phyloP scores from a whole-genome alignment of 2,888 invertebrate species.

The Meliscaeva auricollis region DNA sequence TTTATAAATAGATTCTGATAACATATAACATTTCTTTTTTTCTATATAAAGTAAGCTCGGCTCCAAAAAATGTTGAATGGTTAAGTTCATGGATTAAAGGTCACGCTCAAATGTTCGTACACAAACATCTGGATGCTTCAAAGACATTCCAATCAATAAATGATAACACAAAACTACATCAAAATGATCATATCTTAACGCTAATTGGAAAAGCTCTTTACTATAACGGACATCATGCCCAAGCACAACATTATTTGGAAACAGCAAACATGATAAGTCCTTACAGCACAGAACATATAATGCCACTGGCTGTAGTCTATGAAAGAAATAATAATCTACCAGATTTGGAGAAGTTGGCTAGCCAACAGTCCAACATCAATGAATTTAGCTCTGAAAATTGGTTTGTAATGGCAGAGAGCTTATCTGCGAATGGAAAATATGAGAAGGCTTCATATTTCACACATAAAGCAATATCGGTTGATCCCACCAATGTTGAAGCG shows the following conservation, averaged over 20 bases:
- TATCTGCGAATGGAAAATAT: constrained; percentile 86
- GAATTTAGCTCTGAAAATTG: constrained; percentile 89
- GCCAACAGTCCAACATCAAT: constrained; percentile 81
- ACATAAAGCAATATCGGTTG: constrained; percentile 88
- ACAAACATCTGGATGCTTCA: constrained; percentile 89
- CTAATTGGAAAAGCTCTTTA: constrained; percentile 90
- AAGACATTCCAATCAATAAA: constrained; percentile 88
- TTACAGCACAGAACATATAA: constrained; percentile 86
- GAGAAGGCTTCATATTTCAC: constrained; percentile 90
- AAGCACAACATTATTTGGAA: constrained; percentile 85
- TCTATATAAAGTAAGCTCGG: constrained; percentile 77
- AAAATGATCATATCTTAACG: constrained; percentile 88
- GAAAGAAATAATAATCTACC: constrained; percentile 86
- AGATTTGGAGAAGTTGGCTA: constrained; percentile 87
- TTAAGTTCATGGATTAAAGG: constrained; percentile 87
- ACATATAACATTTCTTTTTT: constrained; percentile 18
- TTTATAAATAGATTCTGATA: background rate
- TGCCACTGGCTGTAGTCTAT: constrained; percentile 87
- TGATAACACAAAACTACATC: constrained; percentile 87
- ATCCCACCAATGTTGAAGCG: constrained; percentile 89
- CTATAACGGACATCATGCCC: constrained; percentile 88
- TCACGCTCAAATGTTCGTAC: constrained; percentile 87
- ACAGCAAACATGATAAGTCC: constrained; percentile 85
- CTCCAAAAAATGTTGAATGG: constrained; percentile 85
- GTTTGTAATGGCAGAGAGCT: constrained; percentile 90